A percentile compares a stretch with the other conserved stretches of the same genome.
Conservation (phyloP, 2,888 invertebrate genomes). For the Drosophila kanekoi region DNA sequence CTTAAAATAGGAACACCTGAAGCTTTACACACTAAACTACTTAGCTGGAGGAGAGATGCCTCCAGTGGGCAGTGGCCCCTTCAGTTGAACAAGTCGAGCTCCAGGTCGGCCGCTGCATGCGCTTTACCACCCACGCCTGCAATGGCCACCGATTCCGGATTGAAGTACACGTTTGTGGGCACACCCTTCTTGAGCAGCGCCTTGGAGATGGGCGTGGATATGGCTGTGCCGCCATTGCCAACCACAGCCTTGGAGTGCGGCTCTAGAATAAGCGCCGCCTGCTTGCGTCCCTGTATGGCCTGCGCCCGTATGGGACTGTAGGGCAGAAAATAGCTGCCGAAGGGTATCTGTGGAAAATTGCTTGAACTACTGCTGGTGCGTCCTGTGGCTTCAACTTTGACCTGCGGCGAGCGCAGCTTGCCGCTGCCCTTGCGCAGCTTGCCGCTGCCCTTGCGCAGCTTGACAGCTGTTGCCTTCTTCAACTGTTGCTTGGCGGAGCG, state of each 20-base stretch:
- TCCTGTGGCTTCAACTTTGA: slow-evolving; percentile 82
- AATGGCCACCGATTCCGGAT: slow-evolving; percentile 89
- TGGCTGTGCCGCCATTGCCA: slow-evolving; percentile 88
- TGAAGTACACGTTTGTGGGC: slow-evolving; percentile 88
- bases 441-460: slow-evolving; percentile 26
- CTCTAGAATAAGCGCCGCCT: slow-evolving; percentile 86
- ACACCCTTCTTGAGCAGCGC: slow-evolving; percentile 88
- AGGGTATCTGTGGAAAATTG: slow-evolving; percentile 81
- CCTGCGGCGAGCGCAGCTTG: slow-evolving; percentile 39
- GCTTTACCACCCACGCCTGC: slow-evolving; percentile 92
- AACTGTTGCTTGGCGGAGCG: slow-evolving; percentile 8
- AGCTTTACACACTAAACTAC: slow-evolving; percentile 43
- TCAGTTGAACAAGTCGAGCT: slow-evolving; percentile 85
- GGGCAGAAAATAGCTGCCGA: slow-evolving; percentile 82
- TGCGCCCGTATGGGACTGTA: slow-evolving; percentile 66
- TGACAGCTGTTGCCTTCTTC: slow-evolving; percentile 28
- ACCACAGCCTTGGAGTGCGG: slow-evolving; percentile 89
- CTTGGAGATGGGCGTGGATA: slow-evolving; percentile 89
- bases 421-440: slow-evolving; percentile 35
- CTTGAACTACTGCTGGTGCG: slow-evolving; percentile 80
- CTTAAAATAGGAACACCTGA: slow-evolving; percentile 55
- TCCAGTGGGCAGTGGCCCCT: slow-evolving; percentile 2
- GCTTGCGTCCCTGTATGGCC: slow-evolving; percentile 58
- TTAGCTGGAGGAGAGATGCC: slow-evolving; percentile 16
- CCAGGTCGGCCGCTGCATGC: slow-evolving; percentile 91